Evolutionary conservation across 1,140 invertebrate species (phyloP).

Genomic region (Trichogramma pretiosum): DNA sequence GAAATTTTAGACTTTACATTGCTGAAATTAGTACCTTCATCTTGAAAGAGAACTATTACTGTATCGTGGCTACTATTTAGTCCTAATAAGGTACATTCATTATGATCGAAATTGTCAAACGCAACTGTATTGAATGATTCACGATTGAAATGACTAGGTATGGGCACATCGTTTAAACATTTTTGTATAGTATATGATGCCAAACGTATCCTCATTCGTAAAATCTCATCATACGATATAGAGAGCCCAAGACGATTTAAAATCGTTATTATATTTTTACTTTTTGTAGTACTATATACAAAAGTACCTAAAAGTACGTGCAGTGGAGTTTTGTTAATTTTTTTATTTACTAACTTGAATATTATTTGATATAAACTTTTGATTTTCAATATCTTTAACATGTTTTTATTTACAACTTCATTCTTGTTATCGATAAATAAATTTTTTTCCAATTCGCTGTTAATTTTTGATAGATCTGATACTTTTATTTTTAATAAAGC

Average conservation of each 20-base stretch:
- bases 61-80: constrained; percentile 4
- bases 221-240: constrained; percentile 4
- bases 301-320: neutral
- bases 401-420: no score
- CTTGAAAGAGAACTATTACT: neutral
- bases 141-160: constrained; percentile 10
- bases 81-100: constrained; percentile 13
- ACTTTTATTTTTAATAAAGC: no score
- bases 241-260: neutral
- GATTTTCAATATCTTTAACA: neutral
- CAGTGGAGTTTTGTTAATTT: neutral
- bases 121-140: constrained; percentile 4
- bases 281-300: neutral
- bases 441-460: no score
- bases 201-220: neutral
- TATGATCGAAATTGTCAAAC: constrained; percentile 21
- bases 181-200: neutral
- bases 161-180: neutral
- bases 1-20: neutral
- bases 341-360: neutral
- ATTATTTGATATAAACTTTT: constrained; percentile 1
- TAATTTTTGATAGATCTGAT: no score
- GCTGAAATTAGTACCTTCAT: neutral
- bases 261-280: constrained; percentile 2
- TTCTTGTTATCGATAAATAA: no score